phyloP scores from a whole-genome alignment of 2,113 vertebrate genomes.

The Alosa alosa region DNA sequence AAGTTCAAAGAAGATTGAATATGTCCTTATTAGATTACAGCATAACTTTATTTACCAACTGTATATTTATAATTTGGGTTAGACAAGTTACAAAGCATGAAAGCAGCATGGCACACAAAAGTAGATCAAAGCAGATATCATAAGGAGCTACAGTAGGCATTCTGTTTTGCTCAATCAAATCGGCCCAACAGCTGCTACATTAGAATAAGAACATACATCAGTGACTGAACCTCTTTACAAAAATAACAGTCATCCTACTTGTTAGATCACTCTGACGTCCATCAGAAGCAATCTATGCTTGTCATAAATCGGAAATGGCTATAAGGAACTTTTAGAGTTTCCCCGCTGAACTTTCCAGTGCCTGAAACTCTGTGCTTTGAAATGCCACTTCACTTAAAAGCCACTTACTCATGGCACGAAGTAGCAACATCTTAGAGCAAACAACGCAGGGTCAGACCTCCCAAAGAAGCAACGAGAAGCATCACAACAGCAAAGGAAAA shows the following conservation, averaged over 20 bases:
- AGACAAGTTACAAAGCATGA: not conserved
- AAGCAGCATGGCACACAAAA: not conserved
- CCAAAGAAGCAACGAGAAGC: not conserved
- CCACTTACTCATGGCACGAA: not conserved
- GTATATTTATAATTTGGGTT: not conserved
- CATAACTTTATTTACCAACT: not conserved
- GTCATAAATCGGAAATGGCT: not conserved
- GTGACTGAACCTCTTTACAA: not conserved
- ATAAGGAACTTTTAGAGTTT: not conserved
- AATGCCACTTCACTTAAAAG: not conserved
- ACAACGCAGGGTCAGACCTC: not conserved
- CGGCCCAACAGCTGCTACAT: not conserved
- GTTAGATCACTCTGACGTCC: not conserved
- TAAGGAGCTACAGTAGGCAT: not conserved
- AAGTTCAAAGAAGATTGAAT: not conserved
- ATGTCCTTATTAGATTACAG: not conserved
- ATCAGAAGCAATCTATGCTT: not conserved
- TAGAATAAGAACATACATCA: not conserved
- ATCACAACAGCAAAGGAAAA: not conserved
- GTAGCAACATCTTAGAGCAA: not conserved
- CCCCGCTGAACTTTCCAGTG: not conserved
- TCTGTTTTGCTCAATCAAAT: not conserved
- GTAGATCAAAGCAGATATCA: not conserved
- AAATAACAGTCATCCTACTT: not conserved
- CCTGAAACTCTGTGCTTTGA: not conserved